A percentile compares a stretch with the other conserved stretches of the same genome.
These are phyloP conservation scores for Masticophis lateralis DNA, from an alignment of 2,797 vertebrate genomes.

Conservation along the genomic window DNA sequence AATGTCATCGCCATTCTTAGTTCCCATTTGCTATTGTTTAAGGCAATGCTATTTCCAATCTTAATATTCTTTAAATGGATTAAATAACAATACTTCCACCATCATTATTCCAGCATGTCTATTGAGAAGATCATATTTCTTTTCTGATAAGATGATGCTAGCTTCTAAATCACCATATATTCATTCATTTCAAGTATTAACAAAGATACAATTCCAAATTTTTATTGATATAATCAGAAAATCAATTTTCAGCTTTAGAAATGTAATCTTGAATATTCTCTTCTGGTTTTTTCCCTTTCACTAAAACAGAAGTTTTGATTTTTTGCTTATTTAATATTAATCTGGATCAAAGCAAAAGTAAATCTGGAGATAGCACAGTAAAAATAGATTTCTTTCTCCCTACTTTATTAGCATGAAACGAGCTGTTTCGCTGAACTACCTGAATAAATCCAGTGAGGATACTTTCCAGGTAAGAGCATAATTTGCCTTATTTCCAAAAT, in stretches of 20 bases:
- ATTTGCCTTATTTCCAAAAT: not conserved
- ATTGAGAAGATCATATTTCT: not conserved
- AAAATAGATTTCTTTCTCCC: slow-evolving; percentile 26
- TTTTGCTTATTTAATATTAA: not conserved
- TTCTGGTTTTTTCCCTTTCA: not conserved
- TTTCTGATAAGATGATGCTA: not conserved
- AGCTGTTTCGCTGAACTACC: slow-evolving; percentile 89
- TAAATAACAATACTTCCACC: not conserved
- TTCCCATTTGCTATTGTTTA: not conserved
- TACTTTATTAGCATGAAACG: slow-evolving; percentile 85
- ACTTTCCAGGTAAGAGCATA: slow-evolving; percentile 80
- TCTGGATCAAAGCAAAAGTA: not conserved
- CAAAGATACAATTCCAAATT: not conserved
- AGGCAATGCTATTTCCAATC: not conserved
- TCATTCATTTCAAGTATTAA: not conserved
- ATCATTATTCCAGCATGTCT: not conserved
- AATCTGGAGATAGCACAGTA: not conserved
- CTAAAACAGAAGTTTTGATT: not conserved
- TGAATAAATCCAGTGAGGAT: slow-evolving; percentile 87
- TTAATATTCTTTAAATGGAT: not conserved
- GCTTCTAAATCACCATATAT: not conserved
- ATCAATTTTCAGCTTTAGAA: not conserved
- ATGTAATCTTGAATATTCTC: not conserved
- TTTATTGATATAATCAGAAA: not conserved
- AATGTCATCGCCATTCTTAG: not conserved